A percentile compares a stretch with the other conserved stretches of the same genome.
Evolutionary conservation across 2,888 invertebrate genomes (phyloP).

Genomic region (Watsonalla binaria): DNA sequence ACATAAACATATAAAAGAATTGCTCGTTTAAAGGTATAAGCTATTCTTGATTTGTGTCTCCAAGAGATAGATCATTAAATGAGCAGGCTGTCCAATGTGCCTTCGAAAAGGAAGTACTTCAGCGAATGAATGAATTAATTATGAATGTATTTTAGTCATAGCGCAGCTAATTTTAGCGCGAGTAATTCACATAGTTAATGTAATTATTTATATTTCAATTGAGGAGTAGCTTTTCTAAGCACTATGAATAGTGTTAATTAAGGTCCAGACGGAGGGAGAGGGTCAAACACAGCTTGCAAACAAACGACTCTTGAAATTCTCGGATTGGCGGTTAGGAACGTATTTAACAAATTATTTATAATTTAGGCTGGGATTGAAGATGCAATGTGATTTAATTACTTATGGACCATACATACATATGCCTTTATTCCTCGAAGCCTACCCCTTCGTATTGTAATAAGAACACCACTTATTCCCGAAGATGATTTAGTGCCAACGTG

Average conservation of each 20-base stretch:
- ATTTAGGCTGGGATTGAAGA: too few species aligned
- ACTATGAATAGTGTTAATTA: slow-evolving; percentile 50
- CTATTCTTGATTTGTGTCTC: not conserved
- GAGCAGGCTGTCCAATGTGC: not conserved
- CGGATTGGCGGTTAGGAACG: not conserved
- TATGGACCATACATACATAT: too few species aligned
- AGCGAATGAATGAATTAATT: slow-evolving; percentile 6
- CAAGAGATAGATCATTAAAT: not conserved
- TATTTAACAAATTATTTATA: too few species aligned
- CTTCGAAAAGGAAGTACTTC: slow-evolving; percentile 13
- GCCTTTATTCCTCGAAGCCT: too few species aligned
- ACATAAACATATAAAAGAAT: not conserved
- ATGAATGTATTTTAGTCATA: slow-evolving; percentile 12
- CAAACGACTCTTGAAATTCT: slow-evolving; percentile 18
- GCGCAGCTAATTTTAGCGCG: slow-evolving; percentile 37
- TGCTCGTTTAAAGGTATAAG: too few species aligned
- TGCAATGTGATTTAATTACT: too few species aligned
- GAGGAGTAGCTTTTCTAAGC: slow-evolving; percentile 29
- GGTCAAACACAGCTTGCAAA: slow-evolving; percentile 34
- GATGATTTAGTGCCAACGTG: too few species aligned
- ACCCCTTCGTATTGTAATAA: too few species aligned
- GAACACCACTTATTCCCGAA: too few species aligned
- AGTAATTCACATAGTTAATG: slow-evolving; percentile 33
- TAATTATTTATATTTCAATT: slow-evolving; percentile 37
- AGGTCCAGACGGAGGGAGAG: slow-evolving; percentile 60